A percentile compares a stretch with the other conserved stretches of the same genome.
Evolutionary conservation across 2,888 invertebrate species (phyloP).

Genomic region (Clivina fossor): DNA sequence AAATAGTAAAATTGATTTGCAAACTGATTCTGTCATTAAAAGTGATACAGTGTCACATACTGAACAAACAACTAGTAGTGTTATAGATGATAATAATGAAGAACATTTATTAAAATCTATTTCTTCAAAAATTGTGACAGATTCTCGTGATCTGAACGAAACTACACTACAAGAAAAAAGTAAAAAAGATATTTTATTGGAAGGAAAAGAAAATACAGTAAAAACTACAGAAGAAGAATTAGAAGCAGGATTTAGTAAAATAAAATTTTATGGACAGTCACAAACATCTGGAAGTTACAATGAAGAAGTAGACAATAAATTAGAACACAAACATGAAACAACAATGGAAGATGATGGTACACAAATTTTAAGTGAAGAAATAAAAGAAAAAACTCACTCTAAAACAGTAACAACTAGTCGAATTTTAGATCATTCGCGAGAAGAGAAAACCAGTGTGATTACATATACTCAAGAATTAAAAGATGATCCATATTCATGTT

Average conservation of each 20-base stretch:
- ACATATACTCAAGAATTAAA: constrained; percentile 35
- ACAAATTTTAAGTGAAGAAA: constrained; percentile 35
- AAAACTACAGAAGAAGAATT: constrained; percentile 35
- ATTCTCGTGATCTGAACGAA: constrained; percentile 26
- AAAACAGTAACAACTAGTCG: constrained; percentile 37
- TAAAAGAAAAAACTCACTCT: constrained; percentile 40
- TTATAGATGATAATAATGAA: constrained; percentile 34
- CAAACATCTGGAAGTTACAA: constrained; percentile 38
- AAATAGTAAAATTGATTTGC: constrained; percentile 8
- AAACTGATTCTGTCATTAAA: constrained; percentile 28
- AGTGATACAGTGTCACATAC: constrained; percentile 3
- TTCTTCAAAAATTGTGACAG: constrained; percentile 33
- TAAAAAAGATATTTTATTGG: constrained; percentile 35
- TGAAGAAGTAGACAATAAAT: constrained; percentile 37
- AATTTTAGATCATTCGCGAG: constrained; percentile 34
- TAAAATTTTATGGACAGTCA: constrained; percentile 27
- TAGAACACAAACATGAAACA: constrained; percentile 42
- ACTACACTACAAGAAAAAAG: constrained; percentile 33
- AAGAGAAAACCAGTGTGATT: constrained; percentile 36
- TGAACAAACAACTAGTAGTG: constrained; percentile 36
- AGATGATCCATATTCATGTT: constrained; percentile 32
- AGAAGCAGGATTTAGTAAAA: constrained; percentile 37
- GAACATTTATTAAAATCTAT: constrained; percentile 19
- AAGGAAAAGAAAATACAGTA: constrained; percentile 38
- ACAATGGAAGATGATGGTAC: constrained; percentile 43